Conservation (phyloP, 2,888 invertebrate genomes). For the Eugnorisma glareosa region DNA sequence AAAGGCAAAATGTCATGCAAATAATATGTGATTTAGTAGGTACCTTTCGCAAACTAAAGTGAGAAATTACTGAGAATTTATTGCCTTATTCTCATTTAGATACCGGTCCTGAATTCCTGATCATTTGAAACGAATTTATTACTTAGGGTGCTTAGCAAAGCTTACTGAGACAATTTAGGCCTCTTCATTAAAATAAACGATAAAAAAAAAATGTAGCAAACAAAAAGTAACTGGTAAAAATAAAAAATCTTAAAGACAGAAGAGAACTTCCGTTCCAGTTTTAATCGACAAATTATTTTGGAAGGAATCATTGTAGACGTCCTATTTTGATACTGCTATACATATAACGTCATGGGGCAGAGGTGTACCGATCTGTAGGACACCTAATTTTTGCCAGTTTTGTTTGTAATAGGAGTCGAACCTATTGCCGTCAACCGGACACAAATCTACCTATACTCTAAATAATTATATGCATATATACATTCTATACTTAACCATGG, state of each 20-base stretch:
- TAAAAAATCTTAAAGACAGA: not conserved
- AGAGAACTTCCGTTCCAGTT: not conserved
- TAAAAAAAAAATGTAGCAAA: conserved; percentile 11
- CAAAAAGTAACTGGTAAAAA: conserved; percentile 8
- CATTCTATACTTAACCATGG: not conserved
- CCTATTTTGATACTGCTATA: not conserved
- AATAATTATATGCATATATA: not conserved
- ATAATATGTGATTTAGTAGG: conserved; percentile 49
- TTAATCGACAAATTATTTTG: not conserved
- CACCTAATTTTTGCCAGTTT: not conserved
- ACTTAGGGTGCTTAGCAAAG: conserved; percentile 31
- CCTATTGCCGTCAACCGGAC: not conserved
- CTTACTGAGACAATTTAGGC: conserved; percentile 21
- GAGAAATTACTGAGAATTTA: conserved; percentile 49
- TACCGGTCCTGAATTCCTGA: conserved; percentile 21
- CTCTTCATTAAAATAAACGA: conserved; percentile 30
- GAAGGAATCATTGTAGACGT: not conserved
- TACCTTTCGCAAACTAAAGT: conserved; percentile 22
- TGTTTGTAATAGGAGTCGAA: not conserved
- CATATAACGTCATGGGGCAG: not conserved
- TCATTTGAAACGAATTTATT: conserved; percentile 52
- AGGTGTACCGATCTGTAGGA: not conserved
- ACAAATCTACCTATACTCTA: not conserved
- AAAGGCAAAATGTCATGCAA: conserved; percentile 50
- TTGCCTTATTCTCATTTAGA: conserved; percentile 56